phyloP scores from a whole-genome alignment of 2,113 vertebrate genomes.

The Perognathus longimembris region DNA sequence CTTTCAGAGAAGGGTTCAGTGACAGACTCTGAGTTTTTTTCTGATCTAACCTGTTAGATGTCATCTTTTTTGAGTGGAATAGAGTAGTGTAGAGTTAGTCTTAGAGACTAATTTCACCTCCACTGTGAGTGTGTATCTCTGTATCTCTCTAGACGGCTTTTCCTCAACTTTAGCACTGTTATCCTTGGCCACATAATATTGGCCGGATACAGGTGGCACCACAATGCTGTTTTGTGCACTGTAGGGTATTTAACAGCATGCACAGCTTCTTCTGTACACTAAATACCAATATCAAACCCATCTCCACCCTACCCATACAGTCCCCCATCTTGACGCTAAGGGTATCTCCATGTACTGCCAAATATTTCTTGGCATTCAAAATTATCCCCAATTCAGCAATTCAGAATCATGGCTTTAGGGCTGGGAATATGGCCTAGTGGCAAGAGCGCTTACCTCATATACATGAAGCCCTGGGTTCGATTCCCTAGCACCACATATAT shows the following conservation, averaged over 20 bases:
- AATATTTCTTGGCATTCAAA: background rate
- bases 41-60: background rate
- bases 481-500: too few species aligned
- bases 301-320: background rate
- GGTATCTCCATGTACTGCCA: background rate
- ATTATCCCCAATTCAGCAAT: background rate
- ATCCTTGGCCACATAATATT: background rate
- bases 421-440: too few species aligned
- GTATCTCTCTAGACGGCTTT: background rate
- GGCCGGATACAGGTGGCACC: too few species aligned
- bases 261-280: background rate
- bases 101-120: background rate
- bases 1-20: background rate
- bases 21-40: background rate
- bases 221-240: background rate
- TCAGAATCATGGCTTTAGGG: background rate
- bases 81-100: background rate
- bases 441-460: too few species aligned
- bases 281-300: background rate
- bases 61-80: background rate
- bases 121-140: background rate
- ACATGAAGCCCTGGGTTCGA: too few species aligned
- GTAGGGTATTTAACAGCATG: background rate
- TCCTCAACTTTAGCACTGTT: background rate
- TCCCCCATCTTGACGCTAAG: background rate